Conservation (phyloP, 2,113 vertebrate genomes). For the Dipodomys merriami region DNA sequence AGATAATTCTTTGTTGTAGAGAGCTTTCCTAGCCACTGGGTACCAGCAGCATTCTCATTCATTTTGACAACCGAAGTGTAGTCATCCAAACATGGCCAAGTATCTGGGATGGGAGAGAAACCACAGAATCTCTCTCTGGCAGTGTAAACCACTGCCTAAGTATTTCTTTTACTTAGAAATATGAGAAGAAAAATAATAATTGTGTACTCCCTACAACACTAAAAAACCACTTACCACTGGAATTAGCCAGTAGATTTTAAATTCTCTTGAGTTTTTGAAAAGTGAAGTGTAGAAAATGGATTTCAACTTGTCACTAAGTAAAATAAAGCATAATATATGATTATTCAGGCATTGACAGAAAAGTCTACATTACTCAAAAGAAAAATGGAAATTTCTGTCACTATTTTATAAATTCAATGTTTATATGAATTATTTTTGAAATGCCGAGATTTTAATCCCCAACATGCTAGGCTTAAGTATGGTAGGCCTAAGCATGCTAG, state of each 20-base stretch:
- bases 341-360: not conserved
- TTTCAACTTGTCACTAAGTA: not conserved
- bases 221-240: not conserved
- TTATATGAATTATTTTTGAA: not conserved
- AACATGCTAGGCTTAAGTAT: no score
- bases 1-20: not conserved
- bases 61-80: not conserved
- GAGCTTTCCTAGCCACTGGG: not conserved
- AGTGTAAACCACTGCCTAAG: not conserved
- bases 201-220: not conserved
- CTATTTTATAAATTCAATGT: constrained; percentile 10
- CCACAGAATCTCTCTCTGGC: not conserved
- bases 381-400: not conserved
- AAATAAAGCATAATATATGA: not conserved
- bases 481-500: no score
- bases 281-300: not conserved
- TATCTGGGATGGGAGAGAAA: not conserved
- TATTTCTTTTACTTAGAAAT: constrained; percentile 6
- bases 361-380: not conserved
- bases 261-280: not conserved
- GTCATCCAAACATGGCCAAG: not conserved
- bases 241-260: not conserved
- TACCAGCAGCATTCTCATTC: not conserved
- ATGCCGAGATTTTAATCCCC: no score
- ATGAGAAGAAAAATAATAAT: not conserved